Percentiles rank a stretch among this genome's conserved stretches.
phyloP scores from a whole-genome alignment of 2,113 vertebrate species.

The Chauna torquata region DNA sequence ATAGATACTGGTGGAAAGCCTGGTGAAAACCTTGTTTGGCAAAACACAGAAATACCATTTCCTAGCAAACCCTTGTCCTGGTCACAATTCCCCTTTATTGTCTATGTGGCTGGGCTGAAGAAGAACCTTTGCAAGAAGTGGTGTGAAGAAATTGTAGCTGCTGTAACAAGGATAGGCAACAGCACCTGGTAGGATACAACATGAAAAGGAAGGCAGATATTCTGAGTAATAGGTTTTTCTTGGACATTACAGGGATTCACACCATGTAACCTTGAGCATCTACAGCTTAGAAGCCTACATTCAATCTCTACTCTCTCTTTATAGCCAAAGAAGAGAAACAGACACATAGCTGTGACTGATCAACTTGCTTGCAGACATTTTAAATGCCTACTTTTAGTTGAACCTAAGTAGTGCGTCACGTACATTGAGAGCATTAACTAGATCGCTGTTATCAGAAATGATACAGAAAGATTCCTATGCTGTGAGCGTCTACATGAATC shows the following conservation, averaged over 20 bases:
- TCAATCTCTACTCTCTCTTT: neutral
- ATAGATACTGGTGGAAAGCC: neutral
- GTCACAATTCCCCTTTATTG: neutral
- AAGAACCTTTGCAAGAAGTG: neutral
- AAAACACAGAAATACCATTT: neutral
- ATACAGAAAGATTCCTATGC: neutral
- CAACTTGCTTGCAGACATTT: neutral
- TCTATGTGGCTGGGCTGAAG: neutral
- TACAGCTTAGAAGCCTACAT: neutral
- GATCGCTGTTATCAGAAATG: neutral
- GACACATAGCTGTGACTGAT: neutral
- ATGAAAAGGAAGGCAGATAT: neutral
- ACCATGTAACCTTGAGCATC: neutral
- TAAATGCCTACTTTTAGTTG: neutral
- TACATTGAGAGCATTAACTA: neutral
- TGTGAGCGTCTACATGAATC: fast-evolving
- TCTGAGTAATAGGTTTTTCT: neutral
- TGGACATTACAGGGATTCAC: neutral
- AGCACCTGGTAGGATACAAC: neutral
- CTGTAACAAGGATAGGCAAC: neutral
- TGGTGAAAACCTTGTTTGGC: neutral
- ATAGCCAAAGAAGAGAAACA: neutral
- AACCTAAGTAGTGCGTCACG: neutral
- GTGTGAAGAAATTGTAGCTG: neutral
- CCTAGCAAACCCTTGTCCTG: neutral